Percentiles rank a stretch among this genome's conserved stretches.
Conservation (phyloP, 2,797 vertebrate species). For the Xenopus petersii region DNA sequence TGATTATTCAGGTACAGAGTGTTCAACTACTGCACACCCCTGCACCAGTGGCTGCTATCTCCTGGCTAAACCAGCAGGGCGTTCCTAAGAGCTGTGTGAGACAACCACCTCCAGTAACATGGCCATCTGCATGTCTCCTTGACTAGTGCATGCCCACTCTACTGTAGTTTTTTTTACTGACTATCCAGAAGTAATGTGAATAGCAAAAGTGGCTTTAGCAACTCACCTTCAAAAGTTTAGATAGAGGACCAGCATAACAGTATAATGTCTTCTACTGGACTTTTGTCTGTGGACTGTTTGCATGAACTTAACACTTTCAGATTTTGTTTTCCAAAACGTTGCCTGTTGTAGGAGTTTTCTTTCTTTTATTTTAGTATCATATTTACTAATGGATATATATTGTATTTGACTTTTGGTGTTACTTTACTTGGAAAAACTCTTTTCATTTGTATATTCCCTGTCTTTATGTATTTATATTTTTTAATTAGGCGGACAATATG, state of each 20-base stretch:
- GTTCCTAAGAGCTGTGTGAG: background rate
- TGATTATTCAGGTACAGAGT: constrained; percentile 92
- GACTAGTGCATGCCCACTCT: constrained; percentile 45
- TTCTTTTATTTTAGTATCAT: constrained; percentile 35
- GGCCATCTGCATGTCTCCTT: constrained; percentile 41
- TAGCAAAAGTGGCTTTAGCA: constrained; percentile 17
- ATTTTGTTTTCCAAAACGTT: constrained; percentile 32
- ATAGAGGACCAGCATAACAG: background rate
- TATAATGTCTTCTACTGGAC: background rate
- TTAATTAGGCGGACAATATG: constrained; percentile 80
- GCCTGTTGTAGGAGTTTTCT: constrained; percentile 2
- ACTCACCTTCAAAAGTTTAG: constrained; percentile 35
- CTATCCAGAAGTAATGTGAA: background rate
- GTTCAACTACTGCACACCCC: constrained; percentile 50
- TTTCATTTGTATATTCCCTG: background rate
- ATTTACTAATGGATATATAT: constrained; percentile 33
- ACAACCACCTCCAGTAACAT: background rate
- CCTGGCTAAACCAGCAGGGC: constrained; percentile 21
- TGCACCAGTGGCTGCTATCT: constrained; percentile 20
- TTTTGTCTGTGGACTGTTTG: constrained; percentile 49
- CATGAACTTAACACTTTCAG: constrained; percentile 53
- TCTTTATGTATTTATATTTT: constrained; percentile 43
- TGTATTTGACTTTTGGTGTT: constrained; percentile 1
- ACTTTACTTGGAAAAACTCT: too few relatives aligned
- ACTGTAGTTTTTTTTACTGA: constrained; percentile 13